phyloP scores from a whole-genome alignment of 2,797 vertebrate species.

The Pseudochirops cupreus region DNA sequence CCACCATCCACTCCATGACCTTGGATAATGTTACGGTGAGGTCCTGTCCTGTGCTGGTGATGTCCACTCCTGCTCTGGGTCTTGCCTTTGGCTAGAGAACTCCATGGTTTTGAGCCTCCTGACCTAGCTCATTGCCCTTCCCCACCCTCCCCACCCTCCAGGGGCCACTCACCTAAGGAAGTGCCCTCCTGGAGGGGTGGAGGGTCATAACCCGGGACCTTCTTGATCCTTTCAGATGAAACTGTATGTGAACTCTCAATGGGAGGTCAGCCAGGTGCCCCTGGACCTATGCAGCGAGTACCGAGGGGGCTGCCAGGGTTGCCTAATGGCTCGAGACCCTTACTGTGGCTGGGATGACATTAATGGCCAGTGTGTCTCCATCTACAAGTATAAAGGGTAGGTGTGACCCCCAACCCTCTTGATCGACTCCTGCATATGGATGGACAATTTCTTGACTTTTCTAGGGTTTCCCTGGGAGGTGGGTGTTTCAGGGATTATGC shows the following conservation, averaged over 20 bases:
- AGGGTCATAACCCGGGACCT: background rate
- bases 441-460: background rate
- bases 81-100: background rate
- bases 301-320: conserved; percentile 82
- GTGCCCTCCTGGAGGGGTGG: background rate
- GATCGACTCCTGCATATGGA: background rate
- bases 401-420: background rate
- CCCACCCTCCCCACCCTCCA: background rate
- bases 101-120: background rate
- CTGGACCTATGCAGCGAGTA: conserved; percentile 84
- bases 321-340: conserved; percentile 85
- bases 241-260: conserved; percentile 82
- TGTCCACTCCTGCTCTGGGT: background rate
- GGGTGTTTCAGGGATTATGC: background rate
- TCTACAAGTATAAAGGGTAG: conserved; percentile 68
- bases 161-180: background rate
- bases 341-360: conserved; percentile 83
- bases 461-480: background rate
- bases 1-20: conserved; percentile 81
- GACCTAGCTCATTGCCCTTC: background rate
- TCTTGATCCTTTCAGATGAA: conserved; percentile 76
- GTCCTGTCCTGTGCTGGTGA: background rate
- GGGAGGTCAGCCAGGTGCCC: conserved; percentile 83
- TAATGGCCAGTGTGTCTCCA: conserved; percentile 72
- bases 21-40: conserved; percentile 83